phyloP scores from a whole-genome alignment of 2,888 invertebrate species.

The Elegia similella region DNA sequence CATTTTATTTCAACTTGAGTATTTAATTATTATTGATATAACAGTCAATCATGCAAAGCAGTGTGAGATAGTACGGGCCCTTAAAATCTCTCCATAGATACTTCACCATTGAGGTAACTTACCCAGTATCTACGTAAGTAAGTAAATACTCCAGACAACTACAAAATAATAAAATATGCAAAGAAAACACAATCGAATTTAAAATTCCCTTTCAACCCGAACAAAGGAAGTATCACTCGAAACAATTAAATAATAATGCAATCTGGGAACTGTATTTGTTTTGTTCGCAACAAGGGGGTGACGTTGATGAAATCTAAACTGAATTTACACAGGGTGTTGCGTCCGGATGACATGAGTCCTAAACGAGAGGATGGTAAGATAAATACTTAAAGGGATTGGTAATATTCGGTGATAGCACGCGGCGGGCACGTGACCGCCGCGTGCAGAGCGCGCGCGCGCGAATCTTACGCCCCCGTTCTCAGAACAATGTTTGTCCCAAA shows the following conservation, averaged over 20 bases:
- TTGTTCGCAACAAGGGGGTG: constrained; percentile 50
- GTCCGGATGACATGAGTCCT: constrained; percentile 65
- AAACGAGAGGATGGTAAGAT: constrained; percentile 74
- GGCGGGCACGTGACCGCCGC: constrained; percentile 51
- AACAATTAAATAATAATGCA: constrained; percentile 76
- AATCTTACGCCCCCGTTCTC: constrained; percentile 22
- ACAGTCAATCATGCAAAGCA: too few relatives aligned
- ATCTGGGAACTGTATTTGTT: constrained; percentile 68
- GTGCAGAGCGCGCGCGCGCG: constrained; percentile 33
- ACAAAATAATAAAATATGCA: constrained; percentile 10
- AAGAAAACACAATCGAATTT: constrained; percentile 14
- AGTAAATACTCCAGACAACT: constrained; percentile 22
- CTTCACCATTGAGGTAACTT: too few relatives aligned
- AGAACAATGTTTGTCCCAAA: constrained; percentile 51
- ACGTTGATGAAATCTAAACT: constrained; percentile 72
- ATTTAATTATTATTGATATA: too few relatives aligned
- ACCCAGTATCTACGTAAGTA: too few relatives aligned
- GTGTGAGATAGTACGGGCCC: too few relatives aligned
- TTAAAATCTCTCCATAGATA: too few relatives aligned
- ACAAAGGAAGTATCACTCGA: constrained; percentile 59
- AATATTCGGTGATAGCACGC: constrained; percentile 38
- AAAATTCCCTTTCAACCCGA: constrained; percentile 42
- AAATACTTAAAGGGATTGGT: constrained; percentile 61
- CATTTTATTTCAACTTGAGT: too few relatives aligned
- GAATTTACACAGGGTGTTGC: constrained; percentile 60